Base-by-base conservation (phyloP, 2,888 invertebrate species). In the Drosophila aldrichi region DNA sequence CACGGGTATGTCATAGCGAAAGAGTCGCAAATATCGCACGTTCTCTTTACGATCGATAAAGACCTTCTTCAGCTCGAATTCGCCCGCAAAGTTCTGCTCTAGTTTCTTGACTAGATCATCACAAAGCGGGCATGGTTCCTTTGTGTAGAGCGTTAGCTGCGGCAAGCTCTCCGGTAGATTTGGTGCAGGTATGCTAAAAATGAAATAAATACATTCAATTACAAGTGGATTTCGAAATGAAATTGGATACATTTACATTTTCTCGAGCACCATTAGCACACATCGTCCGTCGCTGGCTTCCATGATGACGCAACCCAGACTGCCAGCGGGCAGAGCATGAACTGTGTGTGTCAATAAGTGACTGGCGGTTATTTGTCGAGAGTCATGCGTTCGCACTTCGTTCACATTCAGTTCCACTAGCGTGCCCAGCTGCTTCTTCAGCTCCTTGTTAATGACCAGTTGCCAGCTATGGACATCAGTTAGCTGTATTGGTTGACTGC, bases 261-360 rank as follows among this genome's bases (percentile, higher is more conserved):
- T 97, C 93, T 99, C 97, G 90, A 99, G 96, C 93, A 99, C 94
- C 86, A 99, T 96, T 16, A 98, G 97, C 38, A 98, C 97, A 0
- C 98, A 98, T 48, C 97, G 98, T 61, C 98, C 99, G 14, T 98
- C 98, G 43, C 98, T 98, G 90, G 98, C 98, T 93, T 98, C 98
- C 91, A 99, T 98, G 6, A 97, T 95, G 7, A 98, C 98, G 65
- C 98, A 96, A 58, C 99, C 99, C 89, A 96, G 96, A 92, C 98
- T 95, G 14, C 98, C 98, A 36, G 96, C 94, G 90, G 97, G 96
- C 51, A 99, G 94, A 10, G 96, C 95, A 93, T 99, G 97, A 40
- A 96, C 96, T 85, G 99, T 94, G 92, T 99, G 99, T n/a, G 96
- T 96, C 18, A 98, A 95, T 77, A 99, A 94, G 77, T 99, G 95